These are phyloP conservation scores for Geophilus truncorum DNA, from an alignment of 2,888 invertebrate species.

Conservation along the genomic window DNA sequence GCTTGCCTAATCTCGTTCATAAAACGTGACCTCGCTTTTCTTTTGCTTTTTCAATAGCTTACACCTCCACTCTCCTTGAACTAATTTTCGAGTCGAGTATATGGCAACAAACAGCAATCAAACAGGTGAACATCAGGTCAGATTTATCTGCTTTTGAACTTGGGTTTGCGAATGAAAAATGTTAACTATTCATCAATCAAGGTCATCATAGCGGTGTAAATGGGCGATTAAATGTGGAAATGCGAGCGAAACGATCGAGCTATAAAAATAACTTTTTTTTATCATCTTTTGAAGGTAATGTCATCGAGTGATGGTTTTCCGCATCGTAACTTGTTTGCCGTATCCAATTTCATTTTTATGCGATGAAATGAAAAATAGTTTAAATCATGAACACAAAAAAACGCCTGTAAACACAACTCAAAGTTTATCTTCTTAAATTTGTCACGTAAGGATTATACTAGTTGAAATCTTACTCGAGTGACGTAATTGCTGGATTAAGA, in stretches of 20 bases:
- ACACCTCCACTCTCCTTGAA: neutral
- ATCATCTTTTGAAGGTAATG: no score
- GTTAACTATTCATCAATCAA: slow-evolving; percentile 14
- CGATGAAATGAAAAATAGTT: no score
- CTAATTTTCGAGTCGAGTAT: neutral
- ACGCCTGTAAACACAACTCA: no score
- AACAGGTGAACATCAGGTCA: neutral
- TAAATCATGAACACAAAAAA: no score
- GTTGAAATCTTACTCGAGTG: no score
- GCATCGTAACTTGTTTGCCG: no score
- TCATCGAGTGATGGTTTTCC: no score
- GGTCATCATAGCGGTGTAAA: neutral
- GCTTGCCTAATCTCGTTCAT: neutral
- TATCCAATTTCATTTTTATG: no score
- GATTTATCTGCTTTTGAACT: neutral
- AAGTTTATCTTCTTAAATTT: no score
- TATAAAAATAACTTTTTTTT: no score
- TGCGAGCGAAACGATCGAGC: neutral
- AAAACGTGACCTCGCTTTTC: neutral
- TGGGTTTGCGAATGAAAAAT: neutral
- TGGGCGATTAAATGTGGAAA: neutral
- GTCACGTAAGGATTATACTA: no score
- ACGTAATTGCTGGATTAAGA: no score
- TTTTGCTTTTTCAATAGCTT: neutral
- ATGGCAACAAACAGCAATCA: neutral